These are phyloP conservation scores for Trichosurus vulpecula DNA, from an alignment of 2,797 vertebrate species.

Conservation along the genomic window DNA sequence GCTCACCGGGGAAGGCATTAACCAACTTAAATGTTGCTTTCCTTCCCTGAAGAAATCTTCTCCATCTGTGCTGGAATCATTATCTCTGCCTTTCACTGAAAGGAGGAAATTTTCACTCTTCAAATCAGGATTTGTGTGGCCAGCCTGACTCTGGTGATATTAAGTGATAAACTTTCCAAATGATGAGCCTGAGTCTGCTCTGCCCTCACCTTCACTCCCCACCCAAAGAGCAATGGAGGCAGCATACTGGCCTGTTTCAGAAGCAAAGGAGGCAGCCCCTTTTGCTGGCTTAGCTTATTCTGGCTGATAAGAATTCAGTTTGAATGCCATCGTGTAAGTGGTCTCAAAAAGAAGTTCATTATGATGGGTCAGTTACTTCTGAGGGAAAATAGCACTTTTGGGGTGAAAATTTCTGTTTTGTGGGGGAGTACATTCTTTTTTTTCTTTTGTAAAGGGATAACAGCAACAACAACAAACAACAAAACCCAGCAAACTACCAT, in stretches of 20 bases:
- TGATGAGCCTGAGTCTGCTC: constrained; percentile 15
- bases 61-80: constrained; percentile 67
- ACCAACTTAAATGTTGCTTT: constrained; percentile 73
- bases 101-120: constrained; percentile 69
- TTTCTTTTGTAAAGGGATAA: background rate
- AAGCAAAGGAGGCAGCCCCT: background rate
- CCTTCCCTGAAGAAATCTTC: constrained; percentile 78
- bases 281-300: background rate
- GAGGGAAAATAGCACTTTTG: background rate
- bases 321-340: background rate
- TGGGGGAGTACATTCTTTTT: background rate
- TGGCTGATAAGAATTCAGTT: background rate
- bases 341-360: background rate
- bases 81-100: constrained; percentile 72
- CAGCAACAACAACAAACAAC: background rate
- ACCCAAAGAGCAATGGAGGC: constrained; percentile 11
- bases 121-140: constrained; percentile 59
- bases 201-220: background rate
- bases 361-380: background rate
- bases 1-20: constrained; percentile 80
- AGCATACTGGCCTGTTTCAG: background rate
- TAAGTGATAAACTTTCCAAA: constrained; percentile 49
- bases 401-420: background rate
- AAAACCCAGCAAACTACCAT: background rate
- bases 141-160: constrained; percentile 59